These are phyloP conservation scores for Cenopis cana DNA, from an alignment of 2,888 invertebrate genomes.

Conservation along the genomic window DNA sequence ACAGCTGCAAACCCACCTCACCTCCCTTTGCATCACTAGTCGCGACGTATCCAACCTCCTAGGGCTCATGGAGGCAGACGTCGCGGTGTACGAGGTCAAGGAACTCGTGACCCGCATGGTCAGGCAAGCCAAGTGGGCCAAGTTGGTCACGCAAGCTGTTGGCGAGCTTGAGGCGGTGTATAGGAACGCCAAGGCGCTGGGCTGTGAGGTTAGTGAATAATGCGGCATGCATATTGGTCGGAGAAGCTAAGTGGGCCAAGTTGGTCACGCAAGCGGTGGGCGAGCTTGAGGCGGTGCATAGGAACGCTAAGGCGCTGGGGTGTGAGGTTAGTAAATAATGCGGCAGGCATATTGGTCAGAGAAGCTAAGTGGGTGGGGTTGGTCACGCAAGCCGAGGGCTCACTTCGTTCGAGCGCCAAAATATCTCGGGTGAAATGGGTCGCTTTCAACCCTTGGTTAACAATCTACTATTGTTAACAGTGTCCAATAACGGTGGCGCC, in stretches of 20 bases:
- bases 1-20: conserved; percentile 89
- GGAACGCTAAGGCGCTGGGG: conserved; percentile 89
- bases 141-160: conserved; percentile 88
- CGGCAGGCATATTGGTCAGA: conserved; percentile 57
- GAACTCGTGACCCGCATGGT: conserved; percentile 87
- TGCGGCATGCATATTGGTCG: background rate
- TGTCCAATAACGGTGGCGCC: conserved; percentile 84
- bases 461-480: conserved; percentile 80
- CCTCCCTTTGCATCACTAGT: conserved; percentile 88
- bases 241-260: background rate
- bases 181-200: conserved; percentile 88
- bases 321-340: conserved; percentile 83
- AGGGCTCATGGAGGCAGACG: conserved; percentile 88
- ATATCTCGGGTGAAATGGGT: too few species aligned
- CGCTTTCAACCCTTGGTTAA: too few species aligned
- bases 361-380: conserved; percentile 81
- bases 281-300: conserved; percentile 90
- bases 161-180: conserved; percentile 91
- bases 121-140: conserved; percentile 88
- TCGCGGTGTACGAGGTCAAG: conserved; percentile 80
- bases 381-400: too few species aligned
- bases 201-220: conserved; percentile 86
- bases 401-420: too few species aligned
- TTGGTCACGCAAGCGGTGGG: conserved; percentile 86
- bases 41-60: conserved; percentile 87